phyloP scores from a whole-genome alignment of 2,113 vertebrate genomes.

The Chionomys nivalis region DNA sequence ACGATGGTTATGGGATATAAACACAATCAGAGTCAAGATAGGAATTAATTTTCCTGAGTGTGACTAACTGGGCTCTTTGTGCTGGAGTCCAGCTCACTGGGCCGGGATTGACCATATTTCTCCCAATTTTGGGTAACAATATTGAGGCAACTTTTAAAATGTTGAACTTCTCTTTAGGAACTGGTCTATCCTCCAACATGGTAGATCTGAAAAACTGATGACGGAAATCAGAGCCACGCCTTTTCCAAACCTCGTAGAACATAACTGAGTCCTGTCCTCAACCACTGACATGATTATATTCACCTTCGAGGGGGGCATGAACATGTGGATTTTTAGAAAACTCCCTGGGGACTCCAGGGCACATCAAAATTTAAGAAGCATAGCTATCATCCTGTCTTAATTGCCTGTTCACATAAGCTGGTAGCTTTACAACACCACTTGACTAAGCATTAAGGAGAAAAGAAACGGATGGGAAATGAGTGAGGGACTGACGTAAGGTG shows the following conservation, averaged over 20 bases:
- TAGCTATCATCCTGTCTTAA: neutral
- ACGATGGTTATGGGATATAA: no score
- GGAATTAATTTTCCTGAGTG: neutral
- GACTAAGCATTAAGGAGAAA: neutral
- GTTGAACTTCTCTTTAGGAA: neutral
- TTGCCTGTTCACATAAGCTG: neutral
- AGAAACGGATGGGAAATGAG: neutral
- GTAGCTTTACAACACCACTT: neutral
- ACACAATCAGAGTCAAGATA: neutral
- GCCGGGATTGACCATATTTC: neutral
- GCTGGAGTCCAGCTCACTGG: neutral
- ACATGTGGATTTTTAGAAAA: constrained; percentile 11
- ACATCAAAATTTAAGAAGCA: constrained; percentile 22
- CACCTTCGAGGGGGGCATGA: neutral
- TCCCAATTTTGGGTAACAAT: neutral
- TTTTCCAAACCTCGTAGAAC: neutral
- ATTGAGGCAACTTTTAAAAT: neutral
- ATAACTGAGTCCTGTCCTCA: neutral
- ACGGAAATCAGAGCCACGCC: neutral
- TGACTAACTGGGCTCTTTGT: neutral
- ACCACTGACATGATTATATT: neutral
- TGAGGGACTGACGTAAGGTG: neutral
- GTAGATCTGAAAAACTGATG: neutral
- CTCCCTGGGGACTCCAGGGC: neutral
- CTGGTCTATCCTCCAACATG: neutral